Conservation (phyloP, 35 echinoderm and acorn worm genomes). For the Chiridota heheva region DNA sequence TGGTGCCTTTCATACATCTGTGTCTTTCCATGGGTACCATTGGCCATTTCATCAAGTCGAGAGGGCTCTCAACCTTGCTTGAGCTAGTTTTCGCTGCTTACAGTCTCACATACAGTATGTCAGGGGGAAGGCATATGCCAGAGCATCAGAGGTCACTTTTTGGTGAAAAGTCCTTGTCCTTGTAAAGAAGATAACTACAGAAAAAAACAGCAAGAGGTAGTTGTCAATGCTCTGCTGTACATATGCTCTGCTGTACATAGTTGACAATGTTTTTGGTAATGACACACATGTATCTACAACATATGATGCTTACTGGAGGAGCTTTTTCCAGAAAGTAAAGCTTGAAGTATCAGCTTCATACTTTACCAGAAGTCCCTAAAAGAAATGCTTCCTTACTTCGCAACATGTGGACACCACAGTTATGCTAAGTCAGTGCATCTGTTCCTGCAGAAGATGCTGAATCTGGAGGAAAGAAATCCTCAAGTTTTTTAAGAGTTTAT, state of each 20-base stretch:
- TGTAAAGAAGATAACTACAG: neutral
- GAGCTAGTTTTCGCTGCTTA: neutral
- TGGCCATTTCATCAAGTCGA: constrained; percentile 15
- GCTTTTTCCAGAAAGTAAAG: neutral
- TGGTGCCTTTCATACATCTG: constrained; percentile 13
- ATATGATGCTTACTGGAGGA: neutral
- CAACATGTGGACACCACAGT: constrained; percentile 9
- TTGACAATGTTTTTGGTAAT: neutral
- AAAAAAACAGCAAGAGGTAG: neutral
- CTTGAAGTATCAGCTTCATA: neutral
- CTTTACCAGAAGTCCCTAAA: neutral
- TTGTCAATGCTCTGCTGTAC: neutral
- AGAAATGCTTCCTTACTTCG: constrained; percentile 38
- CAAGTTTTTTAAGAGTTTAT: neutral
- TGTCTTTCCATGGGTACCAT: constrained; percentile 30
- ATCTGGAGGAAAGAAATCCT: neutral
- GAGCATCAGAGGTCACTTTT: neutral
- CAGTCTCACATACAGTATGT: neutral
- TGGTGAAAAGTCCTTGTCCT: neutral
- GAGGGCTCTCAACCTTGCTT: neutral
- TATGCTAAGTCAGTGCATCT: constrained; percentile 27
- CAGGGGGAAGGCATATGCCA: neutral
- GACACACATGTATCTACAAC: neutral
- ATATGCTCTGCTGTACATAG: neutral
- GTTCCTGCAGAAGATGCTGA: constrained; percentile 15